Evolutionary conservation across 2,797 vertebrate genomes (phyloP), one percentile per base, ranked within the genome.

Genomic region (Acanthis flammea): DNA sequence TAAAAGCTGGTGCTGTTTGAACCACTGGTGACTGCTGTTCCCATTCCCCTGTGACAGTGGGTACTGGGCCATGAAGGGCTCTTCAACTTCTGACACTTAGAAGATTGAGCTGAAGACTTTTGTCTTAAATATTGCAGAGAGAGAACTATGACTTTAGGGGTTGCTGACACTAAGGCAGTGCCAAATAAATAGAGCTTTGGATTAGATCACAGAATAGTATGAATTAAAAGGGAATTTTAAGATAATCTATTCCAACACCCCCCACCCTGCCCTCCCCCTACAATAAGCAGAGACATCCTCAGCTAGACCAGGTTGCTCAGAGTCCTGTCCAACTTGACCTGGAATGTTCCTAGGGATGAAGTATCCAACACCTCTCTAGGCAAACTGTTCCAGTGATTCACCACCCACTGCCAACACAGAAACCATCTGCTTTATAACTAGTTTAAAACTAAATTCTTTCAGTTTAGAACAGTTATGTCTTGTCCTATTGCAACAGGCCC

Each of bases 241-340:
- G 2, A 44, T 44, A 10, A 62, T 37, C 35, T 44, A 30, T 14
- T 75, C 17, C 17, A 44, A 18, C 3, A 11, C 21, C 2, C 2
- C 1, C 7, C 2, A 3, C 21, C 5, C 9, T 1, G 7, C 3
- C 5, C 2, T 5, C 15, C 12, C 15, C 10, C 19, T 37, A 12
- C 30, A 70, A 35, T 37, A 37, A 47, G 42, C 17, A 68, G 48
- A 60, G 22, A 48, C 13, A 48, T 54, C 47, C 35, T 66, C 51
- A 65, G 14, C 19, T 25, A 33, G 28, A 58, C 45, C 16, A 45
- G 19, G 16, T 16, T 51, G 24, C 24, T 73, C 53, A 73, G 39
- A 80, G 37, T 39, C 39, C 45, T 80, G 45, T 53, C 27, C 35
- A 74, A 17, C 41, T 19, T 42, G 41, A 42, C 16, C 51, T 65